Evolutionary conservation across 2,113 vertebrate genomes (phyloP), one percentile per base, ranked within the genome.

Genomic region (Alexandromys fortis): DNA sequence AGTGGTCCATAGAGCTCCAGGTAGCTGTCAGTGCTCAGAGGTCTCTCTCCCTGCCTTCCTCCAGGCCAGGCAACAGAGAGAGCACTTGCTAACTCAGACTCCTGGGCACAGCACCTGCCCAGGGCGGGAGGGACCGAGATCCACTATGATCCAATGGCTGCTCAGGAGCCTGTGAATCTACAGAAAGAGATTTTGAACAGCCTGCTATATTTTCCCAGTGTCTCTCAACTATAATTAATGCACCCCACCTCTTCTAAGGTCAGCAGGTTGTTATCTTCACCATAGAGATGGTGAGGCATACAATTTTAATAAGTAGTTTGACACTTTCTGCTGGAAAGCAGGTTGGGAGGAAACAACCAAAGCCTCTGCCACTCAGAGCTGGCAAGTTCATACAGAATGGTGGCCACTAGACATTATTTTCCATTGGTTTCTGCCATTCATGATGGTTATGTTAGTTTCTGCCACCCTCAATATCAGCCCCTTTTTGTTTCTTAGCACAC

Each of bases 181-280:
- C 52, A 86, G 52, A 95, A 88, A 88, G 26, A 49, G 55, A 42
- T 52, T 93, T 55, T 19, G 67, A 77, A 93, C 58, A 28, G 0
- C 26, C 83, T 82, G 19, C 38, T 47, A 0, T 94, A 35, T 94
- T 85, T 93, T 86, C 90, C 70, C 72, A 76, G 49, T 35, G 45
- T 76, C 86, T 94, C 87, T 78, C 72, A 90, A 7, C 87, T n/a
- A 3, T 89, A 92, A 94, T 90, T 52, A 96, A 90, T 10, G 47
- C 13, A n/a, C 65, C 79, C 30, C 14, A 0, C 42, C 73, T 93
- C 38, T 89, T 87, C 47, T 21, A 7, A 26, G 89, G 88, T 96
- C 88, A 93, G 79, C 94, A 73, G 63, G 49, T 94, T 91, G 33
- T 91, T 94, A 96, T 94, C 93, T 91, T 75, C 49, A 79, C 42